Percentiles rank a stretch among this genome's conserved stretches.
These are phyloP conservation scores for Drosophila varians DNA, from an alignment of 1,140 invertebrate species.

Conservation along the genomic window DNA sequence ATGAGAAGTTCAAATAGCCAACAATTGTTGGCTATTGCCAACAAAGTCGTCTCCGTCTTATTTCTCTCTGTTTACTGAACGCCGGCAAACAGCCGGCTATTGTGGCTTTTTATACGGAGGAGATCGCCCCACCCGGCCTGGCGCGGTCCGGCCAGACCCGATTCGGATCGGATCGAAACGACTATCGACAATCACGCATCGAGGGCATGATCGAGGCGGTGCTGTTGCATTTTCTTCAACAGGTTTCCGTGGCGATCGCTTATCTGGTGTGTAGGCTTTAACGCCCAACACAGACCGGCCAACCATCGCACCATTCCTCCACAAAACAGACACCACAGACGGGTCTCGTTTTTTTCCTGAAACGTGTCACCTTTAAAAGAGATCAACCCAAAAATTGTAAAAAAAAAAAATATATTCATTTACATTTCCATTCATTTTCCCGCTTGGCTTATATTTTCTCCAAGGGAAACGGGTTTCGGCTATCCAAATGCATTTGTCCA, in stretches of 20 bases:
- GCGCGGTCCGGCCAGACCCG: constrained; percentile 14
- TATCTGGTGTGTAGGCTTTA: constrained; percentile 48
- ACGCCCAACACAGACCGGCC: constrained; percentile 15
- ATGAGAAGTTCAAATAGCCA: constrained; percentile 48
- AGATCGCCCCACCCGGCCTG: constrained; percentile 45
- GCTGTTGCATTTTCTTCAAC: constrained; percentile 74
- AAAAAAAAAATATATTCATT: constrained; percentile 21
- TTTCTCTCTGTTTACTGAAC: constrained; percentile 40
- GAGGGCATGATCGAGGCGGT: constrained; percentile 54
- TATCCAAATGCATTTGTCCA: constrained; percentile 29
- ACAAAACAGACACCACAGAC: constrained; percentile 40
- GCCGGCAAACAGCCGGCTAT: constrained; percentile 26
- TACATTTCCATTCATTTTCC: constrained; percentile 57
- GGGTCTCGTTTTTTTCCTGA: constrained; percentile 61
- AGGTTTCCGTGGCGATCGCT: constrained; percentile 59
- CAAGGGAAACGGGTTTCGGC: constrained; percentile 44
- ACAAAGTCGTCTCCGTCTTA: constrained; percentile 3
- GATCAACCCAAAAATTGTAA: constrained; percentile 42
- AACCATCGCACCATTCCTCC: constrained; percentile 13
- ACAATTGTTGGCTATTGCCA: constrained; percentile 49
- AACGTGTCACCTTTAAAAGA: constrained; percentile 57
- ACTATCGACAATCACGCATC: constrained; percentile 64
- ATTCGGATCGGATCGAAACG: constrained; percentile 18
- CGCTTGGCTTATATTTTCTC: constrained; percentile 23
- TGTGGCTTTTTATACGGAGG: constrained; percentile 14